phyloP scores from a whole-genome alignment of 2,888 invertebrate genomes.

The Luffia ferchaultella region DNA sequence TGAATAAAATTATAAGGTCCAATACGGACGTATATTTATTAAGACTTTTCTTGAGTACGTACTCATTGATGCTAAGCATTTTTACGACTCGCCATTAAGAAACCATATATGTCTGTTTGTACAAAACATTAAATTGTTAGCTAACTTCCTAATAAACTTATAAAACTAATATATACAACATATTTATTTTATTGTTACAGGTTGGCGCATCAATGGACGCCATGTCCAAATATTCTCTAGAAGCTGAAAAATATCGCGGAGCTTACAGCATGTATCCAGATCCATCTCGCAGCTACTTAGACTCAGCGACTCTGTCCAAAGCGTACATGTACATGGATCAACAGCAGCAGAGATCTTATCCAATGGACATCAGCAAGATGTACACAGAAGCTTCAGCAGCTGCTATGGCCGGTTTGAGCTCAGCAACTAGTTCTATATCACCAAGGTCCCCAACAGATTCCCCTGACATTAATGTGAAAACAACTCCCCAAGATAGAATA shows the following conservation, averaged over 20 bases:
- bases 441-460: slow-evolving; percentile 61
- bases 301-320: slow-evolving; percentile 76
- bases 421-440: slow-evolving; percentile 52
- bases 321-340: slow-evolving; percentile 82
- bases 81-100: too few relatives aligned
- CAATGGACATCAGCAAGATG: slow-evolving; percentile 73
- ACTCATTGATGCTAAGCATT: too few relatives aligned
- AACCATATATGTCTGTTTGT: too few relatives aligned
- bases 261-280: slow-evolving; percentile 80
- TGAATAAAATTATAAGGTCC: too few relatives aligned
- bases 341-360: slow-evolving; percentile 60
- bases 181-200: too few relatives aligned
- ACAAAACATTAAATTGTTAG: too few relatives aligned
- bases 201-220: slow-evolving; percentile 79
- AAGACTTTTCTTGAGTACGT: too few relatives aligned
- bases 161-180: too few relatives aligned
- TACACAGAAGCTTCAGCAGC: slow-evolving; percentile 70
- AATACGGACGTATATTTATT: too few relatives aligned
- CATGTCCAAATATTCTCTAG: slow-evolving; percentile 79
- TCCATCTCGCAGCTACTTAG: slow-evolving; percentile 75
- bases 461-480: slow-evolving; percentile 59
- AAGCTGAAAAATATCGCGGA: slow-evolving; percentile 78
- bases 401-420: slow-evolving; percentile 63
- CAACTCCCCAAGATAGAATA: slow-evolving; percentile 52
- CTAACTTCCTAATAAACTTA: too few relatives aligned